phyloP scores from a whole-genome alignment of 53 echinoderm and acorn worm genomes.

The Hippasteria phrygiana region DNA sequence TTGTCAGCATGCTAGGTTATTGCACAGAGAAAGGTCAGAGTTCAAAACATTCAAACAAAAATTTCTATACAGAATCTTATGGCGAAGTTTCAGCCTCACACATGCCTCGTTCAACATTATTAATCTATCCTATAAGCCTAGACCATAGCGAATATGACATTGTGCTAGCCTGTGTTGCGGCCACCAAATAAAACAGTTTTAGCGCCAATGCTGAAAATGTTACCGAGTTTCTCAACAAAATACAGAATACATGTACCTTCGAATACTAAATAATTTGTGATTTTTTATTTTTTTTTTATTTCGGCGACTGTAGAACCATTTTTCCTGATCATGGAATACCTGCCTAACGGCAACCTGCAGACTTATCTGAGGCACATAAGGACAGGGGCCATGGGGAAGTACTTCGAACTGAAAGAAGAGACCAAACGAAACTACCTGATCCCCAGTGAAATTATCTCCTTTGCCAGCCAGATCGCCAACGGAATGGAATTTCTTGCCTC shows the following conservation, averaged over 20 bases:
- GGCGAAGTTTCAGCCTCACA: no score
- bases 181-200: no score
- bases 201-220: no score
- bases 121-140: no score
- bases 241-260: no score
- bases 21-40: conserved; percentile 56
- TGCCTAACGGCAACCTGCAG: conserved; percentile 86
- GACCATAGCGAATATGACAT: no score
- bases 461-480: conserved; percentile 81
- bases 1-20: conserved; percentile 60
- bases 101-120: no score
- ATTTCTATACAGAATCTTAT: no score
- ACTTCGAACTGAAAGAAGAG: conserved; percentile 58
- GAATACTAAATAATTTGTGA: no score
- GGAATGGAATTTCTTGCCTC: conserved; percentile 86
- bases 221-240: no score
- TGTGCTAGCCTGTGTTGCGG: no score
- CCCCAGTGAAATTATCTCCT: conserved; percentile 77
- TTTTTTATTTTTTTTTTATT: no score
- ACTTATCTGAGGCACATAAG: conserved; percentile 78
- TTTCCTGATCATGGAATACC: conserved; percentile 86
- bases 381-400: conserved; percentile 52
- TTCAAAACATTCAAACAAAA: not conserved
- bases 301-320: conserved; percentile 51
- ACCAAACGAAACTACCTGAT: conserved; percentile 72